These are phyloP conservation scores for Phaenicophaeus curvirostris DNA, from an alignment of 2,797 vertebrate species.

Conservation along the genomic window DNA sequence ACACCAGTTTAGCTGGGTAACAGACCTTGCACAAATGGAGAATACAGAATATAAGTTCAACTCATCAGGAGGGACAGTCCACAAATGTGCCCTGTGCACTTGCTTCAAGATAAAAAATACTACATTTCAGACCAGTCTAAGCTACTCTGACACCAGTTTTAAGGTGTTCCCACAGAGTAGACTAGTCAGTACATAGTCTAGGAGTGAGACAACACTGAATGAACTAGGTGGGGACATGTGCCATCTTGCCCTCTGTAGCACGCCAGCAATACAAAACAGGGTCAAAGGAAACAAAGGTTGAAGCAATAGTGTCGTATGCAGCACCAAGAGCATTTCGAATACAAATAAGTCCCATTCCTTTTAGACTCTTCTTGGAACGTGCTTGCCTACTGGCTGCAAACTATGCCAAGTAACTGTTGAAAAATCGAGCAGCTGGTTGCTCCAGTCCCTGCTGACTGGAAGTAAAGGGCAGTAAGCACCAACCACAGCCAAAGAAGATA, in stretches of 20 bases:
- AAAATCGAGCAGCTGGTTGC: not conserved
- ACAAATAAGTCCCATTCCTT: not conserved
- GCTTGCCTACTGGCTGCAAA: not conserved
- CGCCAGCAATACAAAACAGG: not conserved
- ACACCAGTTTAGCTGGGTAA: not conserved
- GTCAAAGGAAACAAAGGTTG: constrained; percentile 39
- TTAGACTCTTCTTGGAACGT: not conserved
- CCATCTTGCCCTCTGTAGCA: not conserved
- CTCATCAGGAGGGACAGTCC: not conserved
- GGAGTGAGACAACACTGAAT: not conserved
- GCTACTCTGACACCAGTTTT: not conserved
- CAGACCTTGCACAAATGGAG: not conserved
- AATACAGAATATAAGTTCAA: not conserved
- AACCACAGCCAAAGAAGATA: not conserved
- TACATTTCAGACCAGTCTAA: not conserved
- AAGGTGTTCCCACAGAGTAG: not conserved
- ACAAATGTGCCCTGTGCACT: rapidly evolving
- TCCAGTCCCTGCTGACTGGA: not conserved
- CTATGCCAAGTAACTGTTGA: not conserved
- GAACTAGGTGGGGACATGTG: not conserved
- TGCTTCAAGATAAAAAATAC: not conserved
- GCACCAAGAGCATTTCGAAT: not conserved
- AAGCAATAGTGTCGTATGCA: not conserved
- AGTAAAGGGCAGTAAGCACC: not conserved
- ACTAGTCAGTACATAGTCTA: not conserved